Percentiles rank a stretch among this genome's conserved stretches.
phyloP scores from a whole-genome alignment of 2,113 vertebrate genomes.

The Corythaixoides concolor region DNA sequence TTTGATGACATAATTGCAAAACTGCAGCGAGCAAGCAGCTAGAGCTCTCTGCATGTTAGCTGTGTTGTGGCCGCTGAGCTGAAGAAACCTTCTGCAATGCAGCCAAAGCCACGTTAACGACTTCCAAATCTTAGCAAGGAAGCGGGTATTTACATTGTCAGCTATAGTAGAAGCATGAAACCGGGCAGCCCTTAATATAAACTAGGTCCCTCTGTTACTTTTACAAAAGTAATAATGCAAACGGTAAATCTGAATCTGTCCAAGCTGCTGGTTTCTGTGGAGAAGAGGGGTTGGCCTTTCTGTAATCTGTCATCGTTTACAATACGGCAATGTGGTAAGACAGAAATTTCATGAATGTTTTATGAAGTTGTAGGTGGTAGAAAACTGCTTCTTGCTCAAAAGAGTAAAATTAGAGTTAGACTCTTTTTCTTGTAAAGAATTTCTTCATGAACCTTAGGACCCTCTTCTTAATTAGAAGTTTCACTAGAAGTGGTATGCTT shows the following conservation, averaged over 20 bases:
- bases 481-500: neutral
- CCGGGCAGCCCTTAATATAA: neutral
- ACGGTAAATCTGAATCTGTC: neutral
- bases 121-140: neutral
- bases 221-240: neutral
- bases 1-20: neutral
- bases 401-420: neutral
- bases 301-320: neutral
- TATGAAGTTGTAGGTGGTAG: constrained; percentile 1
- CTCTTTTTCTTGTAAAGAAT: neutral
- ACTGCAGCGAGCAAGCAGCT: neutral
- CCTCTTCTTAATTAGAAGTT: neutral
- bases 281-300: neutral
- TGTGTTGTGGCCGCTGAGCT: neutral
- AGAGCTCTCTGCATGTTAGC: neutral
- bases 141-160: neutral
- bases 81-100: neutral
- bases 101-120: neutral
- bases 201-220: neutral
- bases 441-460: neutral
- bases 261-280: neutral
- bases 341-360: neutral
- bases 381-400: constrained; percentile 6
- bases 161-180: neutral
- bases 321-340: neutral